phyloP scores from a whole-genome alignment of 2,888 invertebrate genomes.

The Troglohyphantes excavatus region DNA sequence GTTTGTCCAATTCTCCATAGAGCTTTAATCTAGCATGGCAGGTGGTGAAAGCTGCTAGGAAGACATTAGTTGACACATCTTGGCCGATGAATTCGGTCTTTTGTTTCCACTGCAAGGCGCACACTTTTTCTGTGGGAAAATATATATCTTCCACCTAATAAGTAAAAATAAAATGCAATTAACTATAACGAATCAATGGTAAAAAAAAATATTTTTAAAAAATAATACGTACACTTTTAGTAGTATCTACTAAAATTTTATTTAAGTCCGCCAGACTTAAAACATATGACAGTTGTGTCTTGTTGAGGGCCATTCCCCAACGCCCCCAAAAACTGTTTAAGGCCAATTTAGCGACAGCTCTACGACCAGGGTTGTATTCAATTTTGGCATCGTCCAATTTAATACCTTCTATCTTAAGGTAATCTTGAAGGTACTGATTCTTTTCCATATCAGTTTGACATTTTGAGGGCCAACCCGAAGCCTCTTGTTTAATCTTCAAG shows the following conservation, averaged over 20 bases:
- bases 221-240: slow-evolving; percentile 12
- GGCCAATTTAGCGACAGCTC: not conserved
- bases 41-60: not conserved
- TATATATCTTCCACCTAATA: not conserved
- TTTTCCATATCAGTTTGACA: not conserved
- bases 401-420: not conserved
- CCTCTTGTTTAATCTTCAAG: too few species aligned
- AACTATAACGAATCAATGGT: not conserved
- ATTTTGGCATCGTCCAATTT: not conserved
- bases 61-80: not conserved
- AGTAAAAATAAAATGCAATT: not conserved
- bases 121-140: not conserved
- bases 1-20: not conserved
- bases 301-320: slow-evolving; percentile 24
- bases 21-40: not conserved
- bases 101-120: not conserved
- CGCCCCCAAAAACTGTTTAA: slow-evolving; percentile 18
- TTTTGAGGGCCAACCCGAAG: not conserved
- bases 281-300: slow-evolving; percentile 7
- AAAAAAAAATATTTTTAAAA: not conserved
- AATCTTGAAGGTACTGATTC: not conserved
- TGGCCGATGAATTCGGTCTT: not conserved
- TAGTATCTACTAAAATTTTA: not conserved
- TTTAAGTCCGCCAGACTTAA: not conserved
- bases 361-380: not conserved